Percentiles rank a stretch among this genome's conserved stretches.
phyloP scores from a whole-genome alignment of 2,113 vertebrate species.

The Pterocles burchelli region DNA sequence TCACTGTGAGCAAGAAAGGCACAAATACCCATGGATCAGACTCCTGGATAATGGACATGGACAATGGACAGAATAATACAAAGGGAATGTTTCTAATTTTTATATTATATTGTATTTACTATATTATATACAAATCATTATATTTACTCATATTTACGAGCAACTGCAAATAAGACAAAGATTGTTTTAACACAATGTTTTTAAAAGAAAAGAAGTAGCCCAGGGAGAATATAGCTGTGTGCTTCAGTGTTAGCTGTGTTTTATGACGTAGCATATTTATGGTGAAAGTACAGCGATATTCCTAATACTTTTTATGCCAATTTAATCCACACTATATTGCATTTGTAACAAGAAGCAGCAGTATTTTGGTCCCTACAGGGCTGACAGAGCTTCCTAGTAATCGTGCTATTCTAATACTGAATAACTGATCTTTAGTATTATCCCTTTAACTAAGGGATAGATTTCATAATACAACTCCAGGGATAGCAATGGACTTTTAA shows the following conservation, averaged over 20 bases:
- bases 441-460: background rate
- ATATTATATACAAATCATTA: background rate
- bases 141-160: background rate
- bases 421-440: background rate
- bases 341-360: background rate
- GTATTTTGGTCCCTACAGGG: background rate
- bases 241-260: background rate
- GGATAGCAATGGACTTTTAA: background rate
- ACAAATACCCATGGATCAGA: background rate
- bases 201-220: constrained; percentile 41
- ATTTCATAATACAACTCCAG: background rate
- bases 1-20: background rate
- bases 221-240: background rate
- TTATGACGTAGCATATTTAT: background rate
- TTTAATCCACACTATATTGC: constrained; percentile 25
- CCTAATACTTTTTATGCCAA: background rate
- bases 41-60: background rate
- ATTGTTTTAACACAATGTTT: background rate
- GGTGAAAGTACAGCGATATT: background rate
- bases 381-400: background rate
- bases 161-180: background rate
- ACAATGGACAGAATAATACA: background rate
- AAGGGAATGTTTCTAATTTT: background rate
- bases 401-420: background rate
- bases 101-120: background rate